Evolutionary conservation across 2,888 invertebrate species (phyloP).

Genomic region (Lobophora halterata): DNA sequence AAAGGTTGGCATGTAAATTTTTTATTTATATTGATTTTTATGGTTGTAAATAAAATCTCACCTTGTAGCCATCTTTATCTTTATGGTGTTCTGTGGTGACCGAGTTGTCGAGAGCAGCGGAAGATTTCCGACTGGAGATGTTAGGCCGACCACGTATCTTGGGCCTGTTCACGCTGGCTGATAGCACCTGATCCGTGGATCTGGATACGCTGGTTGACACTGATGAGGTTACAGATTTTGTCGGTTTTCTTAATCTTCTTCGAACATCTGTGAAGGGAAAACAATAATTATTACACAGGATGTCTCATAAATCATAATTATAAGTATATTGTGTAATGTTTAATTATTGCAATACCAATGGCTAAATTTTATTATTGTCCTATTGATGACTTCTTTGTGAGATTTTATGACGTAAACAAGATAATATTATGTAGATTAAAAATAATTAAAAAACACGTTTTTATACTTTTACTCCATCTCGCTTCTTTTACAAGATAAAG

Average conservation of each 20-base stretch:
- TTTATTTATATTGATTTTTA: no score
- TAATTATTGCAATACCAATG: no score
- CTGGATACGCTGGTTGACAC: conserved; percentile 83
- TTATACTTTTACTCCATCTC: no score
- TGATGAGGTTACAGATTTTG: conserved; percentile 78
- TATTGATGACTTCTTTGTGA: no score
- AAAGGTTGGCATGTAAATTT: no score
- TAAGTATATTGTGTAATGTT: no score
- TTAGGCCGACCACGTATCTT: conserved; percentile 81
- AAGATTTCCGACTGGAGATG: conserved; percentile 79
- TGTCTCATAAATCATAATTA: no score
- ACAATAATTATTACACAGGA: conserved; percentile 7
- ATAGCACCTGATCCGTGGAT: conserved; percentile 76
- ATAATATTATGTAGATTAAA: no score
- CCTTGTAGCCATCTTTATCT: conserved; percentile 87
- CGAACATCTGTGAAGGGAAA: conserved; percentile 76
- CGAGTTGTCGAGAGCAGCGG: conserved; percentile 78
- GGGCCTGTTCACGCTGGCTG: conserved; percentile 84
- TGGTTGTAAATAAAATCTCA: conserved; percentile 40
- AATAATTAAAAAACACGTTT: no score
- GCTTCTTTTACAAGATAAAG: no score
- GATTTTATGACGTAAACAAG: no score
- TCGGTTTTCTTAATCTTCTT: conserved; percentile 85
- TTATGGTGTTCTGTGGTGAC: conserved; percentile 81
- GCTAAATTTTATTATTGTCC: no score